phyloP scores from a whole-genome alignment of 2,113 vertebrate species.

The Talpa occidentalis region DNA sequence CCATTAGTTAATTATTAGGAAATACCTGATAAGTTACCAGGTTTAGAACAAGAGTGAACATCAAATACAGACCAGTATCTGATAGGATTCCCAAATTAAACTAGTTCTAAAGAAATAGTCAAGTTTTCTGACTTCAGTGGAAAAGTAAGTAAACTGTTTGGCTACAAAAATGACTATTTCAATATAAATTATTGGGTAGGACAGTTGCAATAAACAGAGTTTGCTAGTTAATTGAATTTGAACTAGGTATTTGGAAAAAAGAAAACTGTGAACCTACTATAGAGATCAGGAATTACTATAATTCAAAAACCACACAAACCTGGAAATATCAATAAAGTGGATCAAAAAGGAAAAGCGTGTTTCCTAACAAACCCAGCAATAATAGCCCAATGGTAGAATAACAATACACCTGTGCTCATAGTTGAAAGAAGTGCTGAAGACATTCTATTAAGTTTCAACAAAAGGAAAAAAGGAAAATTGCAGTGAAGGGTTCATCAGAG shows the following conservation, averaged over 20 bases:
- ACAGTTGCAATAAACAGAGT: neutral
- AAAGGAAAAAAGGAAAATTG: constrained; percentile 59
- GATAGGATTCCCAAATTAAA: constrained; percentile 35
- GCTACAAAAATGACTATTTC: too few relatives aligned
- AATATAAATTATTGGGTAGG: constrained; percentile 15
- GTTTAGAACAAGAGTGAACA: neutral
- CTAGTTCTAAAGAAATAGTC: neutral
- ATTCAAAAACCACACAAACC: constrained; percentile 60
- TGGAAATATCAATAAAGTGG: constrained; percentile 20
- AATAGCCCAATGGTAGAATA: constrained; percentile 25
- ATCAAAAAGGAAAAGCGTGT: neutral
- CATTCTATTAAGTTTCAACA: constrained; percentile 58
- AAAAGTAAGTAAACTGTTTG: neutral
- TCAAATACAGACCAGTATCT: neutral
- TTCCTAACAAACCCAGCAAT: constrained; percentile 65
- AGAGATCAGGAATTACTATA: constrained; percentile 52
- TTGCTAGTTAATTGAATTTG: constrained; percentile 47
- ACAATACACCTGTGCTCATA: constrained; percentile 7
- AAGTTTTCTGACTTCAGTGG: neutral
- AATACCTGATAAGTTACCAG: neutral
- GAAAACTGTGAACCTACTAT: neutral
- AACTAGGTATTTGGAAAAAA: constrained; percentile 41
- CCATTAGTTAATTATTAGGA: constrained; percentile 8
- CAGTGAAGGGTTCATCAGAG: constrained; percentile 42
- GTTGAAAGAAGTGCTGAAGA: constrained; percentile 51